A percentile compares a stretch with the other conserved stretches of the same genome.
Evolutionary conservation across 2,113 vertebrate species (phyloP).

Genomic region (Neodontobutis hainanensis): DNA sequence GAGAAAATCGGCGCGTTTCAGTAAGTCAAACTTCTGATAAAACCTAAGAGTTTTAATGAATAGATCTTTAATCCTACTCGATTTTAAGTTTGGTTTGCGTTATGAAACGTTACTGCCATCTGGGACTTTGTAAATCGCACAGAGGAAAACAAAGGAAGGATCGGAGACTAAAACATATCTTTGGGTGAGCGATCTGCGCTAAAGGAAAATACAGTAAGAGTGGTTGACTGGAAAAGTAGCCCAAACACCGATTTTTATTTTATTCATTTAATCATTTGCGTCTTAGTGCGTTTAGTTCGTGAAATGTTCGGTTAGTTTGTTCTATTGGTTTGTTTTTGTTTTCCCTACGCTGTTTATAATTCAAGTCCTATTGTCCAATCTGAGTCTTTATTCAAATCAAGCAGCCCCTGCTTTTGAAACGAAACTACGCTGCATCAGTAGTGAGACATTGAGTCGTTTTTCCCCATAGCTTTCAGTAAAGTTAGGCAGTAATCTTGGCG

Average conservation of each 20-base stretch:
- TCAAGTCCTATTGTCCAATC: conserved; percentile 14
- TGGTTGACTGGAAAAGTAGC: neutral
- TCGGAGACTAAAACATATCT: neutral
- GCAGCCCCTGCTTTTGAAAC: neutral
- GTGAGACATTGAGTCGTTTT: neutral
- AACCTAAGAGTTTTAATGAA: neutral
- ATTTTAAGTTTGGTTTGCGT: neutral
- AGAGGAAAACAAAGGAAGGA: neutral
- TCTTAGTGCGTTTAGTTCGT: neutral
- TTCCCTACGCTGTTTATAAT: conserved; percentile 10
- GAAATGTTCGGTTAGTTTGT: too few species aligned
- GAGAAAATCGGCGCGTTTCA: neutral
- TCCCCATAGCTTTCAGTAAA: conserved; percentile 20
- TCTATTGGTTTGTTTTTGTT: neutral
- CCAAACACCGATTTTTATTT: neutral
- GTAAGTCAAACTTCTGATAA: neutral
- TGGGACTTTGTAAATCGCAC: too few species aligned
- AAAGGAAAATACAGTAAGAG: neutral
- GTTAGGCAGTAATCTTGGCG: conserved; percentile 6
- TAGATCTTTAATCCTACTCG: neutral
- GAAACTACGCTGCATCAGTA: neutral
- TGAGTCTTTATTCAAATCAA: conserved; percentile 41
- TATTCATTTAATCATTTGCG: neutral
- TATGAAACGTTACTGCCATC: neutral
- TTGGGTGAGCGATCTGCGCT: neutral